Evolutionary conservation across 2,888 invertebrate species (phyloP), one percentile per base, ranked within the genome.

Genomic region (Eulithis testata): DNA sequence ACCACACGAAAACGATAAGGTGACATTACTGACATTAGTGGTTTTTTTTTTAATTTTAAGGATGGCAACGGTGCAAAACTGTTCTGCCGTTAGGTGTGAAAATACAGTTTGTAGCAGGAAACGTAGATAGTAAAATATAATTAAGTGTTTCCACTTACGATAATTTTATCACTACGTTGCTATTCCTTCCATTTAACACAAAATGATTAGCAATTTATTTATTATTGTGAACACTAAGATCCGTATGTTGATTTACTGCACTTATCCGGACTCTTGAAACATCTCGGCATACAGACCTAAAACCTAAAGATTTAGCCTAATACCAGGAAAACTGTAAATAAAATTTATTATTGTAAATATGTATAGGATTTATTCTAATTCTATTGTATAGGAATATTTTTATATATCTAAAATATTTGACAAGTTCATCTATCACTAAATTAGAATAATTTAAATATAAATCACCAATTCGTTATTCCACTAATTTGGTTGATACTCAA

Each of bases 101-200:
- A 75, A 83, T 79, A 83, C 75, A 76, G 77, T 78, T 66, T 71
- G 73, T 80, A 73, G 70, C 79, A 79, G 78, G 78, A 73, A 75
- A 65, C 67, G 78, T 77, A 78, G 87, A 84, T 87, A 86, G 80
- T 83, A 81, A 81, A 83, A 81, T 76, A 82, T 80, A 82, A 81
- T 81, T 77, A 76, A 82, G 78, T 80, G 74, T 78, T 79, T 68
- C 81, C 80, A 79, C 76, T 79, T 78, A 76, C 73, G 78, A 80
- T 80, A 75, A 79, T 74, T 79, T 79, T 76, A 80, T 77, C 79
- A 66, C 74, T 67, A 68, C 71, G 70, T 72, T 73, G 66, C 72
- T 76, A 77, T 76, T 75, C 75, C 77, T 77, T 79, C 76, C 76
- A 77, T 78, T 75, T 73, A 75, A 75, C 73, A 74, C 66, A 59